Conservation (phyloP, 2,888 invertebrate genomes). For the Eurytoma californica region DNA sequence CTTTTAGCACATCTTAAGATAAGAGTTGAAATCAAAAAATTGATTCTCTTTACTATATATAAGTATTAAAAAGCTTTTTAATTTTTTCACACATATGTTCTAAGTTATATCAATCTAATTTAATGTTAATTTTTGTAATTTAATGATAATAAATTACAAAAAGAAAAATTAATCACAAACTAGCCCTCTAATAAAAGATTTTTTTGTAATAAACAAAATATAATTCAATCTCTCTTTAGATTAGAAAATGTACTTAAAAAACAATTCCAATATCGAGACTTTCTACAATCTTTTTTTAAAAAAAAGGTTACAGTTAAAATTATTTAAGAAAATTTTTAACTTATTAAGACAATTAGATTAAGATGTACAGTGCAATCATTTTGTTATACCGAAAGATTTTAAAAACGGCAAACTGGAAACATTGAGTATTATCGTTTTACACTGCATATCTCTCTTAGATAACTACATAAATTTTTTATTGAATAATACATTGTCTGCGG, state of each 20-base stretch:
- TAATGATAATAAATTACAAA: constrained; percentile 2
- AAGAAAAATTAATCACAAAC: too few species aligned
- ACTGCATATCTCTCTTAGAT: constrained; percentile 38
- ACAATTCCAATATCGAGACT: background rate
- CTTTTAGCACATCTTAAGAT: constrained; percentile 10
- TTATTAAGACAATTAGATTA: constrained; percentile 2
- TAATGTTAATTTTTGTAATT: background rate
- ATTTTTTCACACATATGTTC: constrained; percentile 25
- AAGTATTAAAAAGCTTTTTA: background rate
- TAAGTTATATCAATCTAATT: constrained; percentile 17
- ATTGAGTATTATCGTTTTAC: background rate
- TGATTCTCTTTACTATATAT: too few species aligned
- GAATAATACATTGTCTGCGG: constrained; percentile 26
- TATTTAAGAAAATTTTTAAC: constrained; percentile 16
- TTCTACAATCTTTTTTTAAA: background rate
- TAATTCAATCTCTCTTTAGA: constrained; percentile 17
- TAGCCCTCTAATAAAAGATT: background rate
- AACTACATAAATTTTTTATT: constrained; percentile 20
- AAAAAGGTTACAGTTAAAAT: background rate
- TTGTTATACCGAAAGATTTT: too few species aligned
- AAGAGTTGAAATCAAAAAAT: constrained; percentile 33
- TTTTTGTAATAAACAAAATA: constrained; percentile 2
- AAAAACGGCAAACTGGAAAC: too few species aligned
- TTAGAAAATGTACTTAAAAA: constrained; percentile 18
- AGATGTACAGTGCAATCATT: too few species aligned